These are phyloP conservation scores for Uloborus diversus DNA, from an alignment of 1,140 invertebrate species.

Conservation along the genomic window DNA sequence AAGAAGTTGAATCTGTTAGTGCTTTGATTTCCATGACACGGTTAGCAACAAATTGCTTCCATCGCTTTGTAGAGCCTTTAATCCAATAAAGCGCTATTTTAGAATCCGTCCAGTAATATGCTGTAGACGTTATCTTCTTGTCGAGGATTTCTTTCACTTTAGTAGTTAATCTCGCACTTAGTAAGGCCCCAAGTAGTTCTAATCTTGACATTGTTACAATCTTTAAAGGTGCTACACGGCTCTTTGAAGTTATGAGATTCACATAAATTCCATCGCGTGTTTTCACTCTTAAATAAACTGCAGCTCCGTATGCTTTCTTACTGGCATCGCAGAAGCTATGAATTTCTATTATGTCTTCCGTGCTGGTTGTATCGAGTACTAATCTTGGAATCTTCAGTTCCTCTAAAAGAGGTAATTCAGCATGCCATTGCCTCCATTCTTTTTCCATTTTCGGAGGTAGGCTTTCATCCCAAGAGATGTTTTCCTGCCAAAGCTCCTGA, in stretches of 20 bases:
- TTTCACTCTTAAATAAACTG: neutral
- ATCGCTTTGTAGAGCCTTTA: neutral
- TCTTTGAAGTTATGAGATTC: constrained; percentile 12
- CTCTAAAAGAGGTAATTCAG: neutral
- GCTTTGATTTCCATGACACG: neutral
- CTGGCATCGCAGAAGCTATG: constrained; percentile 20
- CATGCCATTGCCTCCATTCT: neutral
- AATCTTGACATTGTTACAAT: constrained; percentile 1
- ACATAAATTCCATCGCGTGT: neutral
- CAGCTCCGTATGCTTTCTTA: constrained; percentile 9
- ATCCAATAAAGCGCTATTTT: constrained; percentile 18
- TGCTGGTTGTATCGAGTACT: neutral
- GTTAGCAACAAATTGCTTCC: constrained; percentile 6
- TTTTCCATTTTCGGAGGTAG: neutral
- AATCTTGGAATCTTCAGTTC: neutral
- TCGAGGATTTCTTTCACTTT: neutral
- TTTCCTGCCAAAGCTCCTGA: constrained; percentile 32
- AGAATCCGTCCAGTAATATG: constrained; percentile 7
- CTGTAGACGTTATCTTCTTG: neutral
- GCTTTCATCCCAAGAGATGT: constrained; percentile 30
- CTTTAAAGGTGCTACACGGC: neutral
- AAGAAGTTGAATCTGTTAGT: neutral
- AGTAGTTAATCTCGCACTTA: neutral
- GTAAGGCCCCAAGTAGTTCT: constrained; percentile 11
- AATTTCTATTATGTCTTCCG: neutral